phyloP scores from a whole-genome alignment of 2,113 vertebrate species.

The Halichoeres trimaculatus region DNA sequence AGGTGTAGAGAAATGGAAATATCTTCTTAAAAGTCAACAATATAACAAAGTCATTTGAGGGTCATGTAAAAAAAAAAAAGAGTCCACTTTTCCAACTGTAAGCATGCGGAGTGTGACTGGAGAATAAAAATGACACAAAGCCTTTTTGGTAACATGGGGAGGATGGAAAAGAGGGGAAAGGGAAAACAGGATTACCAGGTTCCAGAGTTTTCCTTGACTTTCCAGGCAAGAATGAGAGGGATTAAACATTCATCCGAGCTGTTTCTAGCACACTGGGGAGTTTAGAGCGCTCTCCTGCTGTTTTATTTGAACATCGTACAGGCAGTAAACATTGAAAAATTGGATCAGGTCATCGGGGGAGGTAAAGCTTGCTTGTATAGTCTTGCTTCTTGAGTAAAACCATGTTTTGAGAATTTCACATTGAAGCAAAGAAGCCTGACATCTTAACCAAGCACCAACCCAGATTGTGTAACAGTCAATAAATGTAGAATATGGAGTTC shows the following conservation, averaged over 20 bases:
- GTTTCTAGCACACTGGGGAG: neutral
- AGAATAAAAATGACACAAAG: slow-evolving; percentile 17
- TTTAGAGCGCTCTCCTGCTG: no score
- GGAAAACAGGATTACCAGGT: slow-evolving; percentile 18
- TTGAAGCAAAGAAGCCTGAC: no score
- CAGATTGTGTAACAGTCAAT: no score
- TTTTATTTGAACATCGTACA: no score
- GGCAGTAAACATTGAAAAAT: neutral
- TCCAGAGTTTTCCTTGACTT: neutral
- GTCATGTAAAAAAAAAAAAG: neutral
- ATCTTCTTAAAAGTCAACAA: neutral
- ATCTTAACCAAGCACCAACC: no score
- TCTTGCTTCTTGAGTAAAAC: no score
- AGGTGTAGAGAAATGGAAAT: neutral
- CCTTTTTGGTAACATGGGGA: neutral
- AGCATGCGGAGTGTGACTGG: slow-evolving; percentile 8
- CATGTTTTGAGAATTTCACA: no score
- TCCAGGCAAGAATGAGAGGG: slow-evolving; percentile 3
- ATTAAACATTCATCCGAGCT: slow-evolving; percentile 3
- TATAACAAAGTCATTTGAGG: neutral
- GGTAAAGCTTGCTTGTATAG: no score
- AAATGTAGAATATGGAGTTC: no score
- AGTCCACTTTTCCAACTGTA: neutral
- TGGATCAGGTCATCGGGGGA: neutral
- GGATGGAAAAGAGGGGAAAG: slow-evolving; percentile 1